These are phyloP conservation scores for Sebastiscus tertius DNA, from an alignment of 2,797 vertebrate genomes.

Conservation along the genomic window DNA sequence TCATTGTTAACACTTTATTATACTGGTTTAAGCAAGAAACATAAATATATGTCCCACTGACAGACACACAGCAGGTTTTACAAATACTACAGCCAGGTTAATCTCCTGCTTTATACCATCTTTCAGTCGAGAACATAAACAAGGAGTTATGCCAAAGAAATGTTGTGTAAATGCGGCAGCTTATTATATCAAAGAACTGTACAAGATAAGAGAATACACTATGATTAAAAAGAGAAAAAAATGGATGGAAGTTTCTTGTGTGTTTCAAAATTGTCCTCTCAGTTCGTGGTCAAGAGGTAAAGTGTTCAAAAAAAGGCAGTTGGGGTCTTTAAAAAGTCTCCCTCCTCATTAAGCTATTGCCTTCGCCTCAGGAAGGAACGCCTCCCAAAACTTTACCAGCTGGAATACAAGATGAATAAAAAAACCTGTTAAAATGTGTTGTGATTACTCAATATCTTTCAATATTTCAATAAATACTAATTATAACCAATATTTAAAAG, in stretches of 20 bases:
- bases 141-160: slow-evolving; percentile 80
- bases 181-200: slow-evolving; percentile 72
- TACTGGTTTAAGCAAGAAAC: slow-evolving; percentile 45
- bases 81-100: slow-evolving; percentile 36
- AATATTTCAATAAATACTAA: background rate
- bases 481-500: background rate
- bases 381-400: slow-evolving; percentile 97
- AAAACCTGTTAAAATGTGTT: slow-evolving; percentile 9
- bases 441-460: background rate
- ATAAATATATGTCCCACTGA: slow-evolving; percentile 42
- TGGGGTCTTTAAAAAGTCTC: slow-evolving; percentile 64
- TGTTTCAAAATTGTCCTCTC: slow-evolving; percentile 73
- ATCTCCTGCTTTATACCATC: slow-evolving; percentile 43
- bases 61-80: slow-evolving; percentile 5
- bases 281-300: slow-evolving; percentile 84
- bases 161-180: slow-evolving; percentile 70
- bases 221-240: slow-evolving; percentile 62
- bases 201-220: slow-evolving; percentile 63
- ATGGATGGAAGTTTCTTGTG: slow-evolving; percentile 70
- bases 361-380: slow-evolving; percentile 96
- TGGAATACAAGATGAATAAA: slow-evolving; percentile 63
- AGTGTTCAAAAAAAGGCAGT: slow-evolving; percentile 87
- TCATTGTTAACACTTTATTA: slow-evolving; percentile 51
- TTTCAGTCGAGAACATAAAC: slow-evolving; percentile 83
- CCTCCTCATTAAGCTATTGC: slow-evolving; percentile 90